These are phyloP conservation scores for Oryzias javanicus DNA, from an alignment of 2,113 vertebrate species.

Conservation along the genomic window DNA sequence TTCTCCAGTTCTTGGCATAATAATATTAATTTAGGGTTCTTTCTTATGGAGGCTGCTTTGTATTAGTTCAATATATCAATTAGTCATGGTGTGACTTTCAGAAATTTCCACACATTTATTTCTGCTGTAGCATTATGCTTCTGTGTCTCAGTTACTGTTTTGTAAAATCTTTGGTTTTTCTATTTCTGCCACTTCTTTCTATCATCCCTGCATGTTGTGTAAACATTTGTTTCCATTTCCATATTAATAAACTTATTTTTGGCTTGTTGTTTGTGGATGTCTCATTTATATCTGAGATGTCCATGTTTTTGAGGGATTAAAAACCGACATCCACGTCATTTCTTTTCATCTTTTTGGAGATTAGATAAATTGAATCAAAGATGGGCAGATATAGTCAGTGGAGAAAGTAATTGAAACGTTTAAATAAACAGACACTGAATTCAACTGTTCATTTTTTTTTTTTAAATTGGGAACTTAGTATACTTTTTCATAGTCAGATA, in stretches of 20 bases:
- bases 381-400: too few relatives aligned
- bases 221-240: slow-evolving; percentile 54
- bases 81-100: slow-evolving; percentile 3
- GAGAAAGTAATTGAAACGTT: too few relatives aligned
- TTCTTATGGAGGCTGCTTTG: not conserved
- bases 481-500: too few relatives aligned
- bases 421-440: too few relatives aligned
- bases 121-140: slow-evolving; percentile 10
- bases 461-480: too few relatives aligned
- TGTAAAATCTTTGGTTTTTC: slow-evolving; percentile 35
- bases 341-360: slow-evolving; percentile 29
- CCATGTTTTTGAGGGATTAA: slow-evolving; percentile 39
- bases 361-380: too few relatives aligned
- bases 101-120: slow-evolving; percentile 12
- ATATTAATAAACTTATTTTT: slow-evolving; percentile 66
- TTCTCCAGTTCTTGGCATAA: too few relatives aligned
- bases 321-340: slow-evolving; percentile 40
- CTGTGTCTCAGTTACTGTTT: slow-evolving; percentile 38
- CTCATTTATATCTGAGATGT: slow-evolving; percentile 55
- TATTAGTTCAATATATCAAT: not conserved
- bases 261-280: slow-evolving; percentile 55
- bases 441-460: too few relatives aligned
- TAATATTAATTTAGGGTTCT: not conserved
- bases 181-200: slow-evolving; percentile 56
- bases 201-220: slow-evolving; percentile 68